Percentiles rank a stretch among this genome's conserved stretches.
These are phyloP conservation scores for Chitala chitala DNA, from an alignment of 2,113 vertebrate species.

Conservation along the genomic window DNA sequence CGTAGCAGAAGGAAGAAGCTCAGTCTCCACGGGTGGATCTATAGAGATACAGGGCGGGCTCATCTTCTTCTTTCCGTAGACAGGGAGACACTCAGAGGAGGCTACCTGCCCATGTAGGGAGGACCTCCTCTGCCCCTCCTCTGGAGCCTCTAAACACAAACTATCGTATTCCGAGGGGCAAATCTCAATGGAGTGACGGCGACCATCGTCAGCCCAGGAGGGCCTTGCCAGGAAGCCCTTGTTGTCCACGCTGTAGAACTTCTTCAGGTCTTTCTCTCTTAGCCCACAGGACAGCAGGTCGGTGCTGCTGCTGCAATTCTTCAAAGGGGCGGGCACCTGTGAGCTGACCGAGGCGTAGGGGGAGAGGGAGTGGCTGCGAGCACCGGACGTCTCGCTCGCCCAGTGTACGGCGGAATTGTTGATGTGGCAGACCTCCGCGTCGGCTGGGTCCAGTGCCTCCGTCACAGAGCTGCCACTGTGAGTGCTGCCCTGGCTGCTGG, in stretches of 20 bases:
- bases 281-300: slow-evolving; percentile 29
- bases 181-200: slow-evolving; percentile 61
- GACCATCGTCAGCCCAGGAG: slow-evolving; percentile 52
- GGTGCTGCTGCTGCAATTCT: slow-evolving; percentile 50
- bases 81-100: slow-evolving; percentile 59
- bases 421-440: slow-evolving; percentile 75
- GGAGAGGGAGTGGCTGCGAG: slow-evolving; percentile 42
- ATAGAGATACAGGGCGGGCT: slow-evolving; percentile 83
- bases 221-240: slow-evolving; percentile 63
- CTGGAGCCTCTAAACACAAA: slow-evolving; percentile 21
- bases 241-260: slow-evolving; percentile 60
- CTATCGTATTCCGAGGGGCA: slow-evolving; percentile 56
- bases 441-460: slow-evolving; percentile 56
- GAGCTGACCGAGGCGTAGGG: slow-evolving; percentile 46
- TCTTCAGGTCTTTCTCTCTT: slow-evolving; percentile 57
- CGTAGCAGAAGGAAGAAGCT: slow-evolving; percentile 45
- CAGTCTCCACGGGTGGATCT: slow-evolving; percentile 70
- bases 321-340: slow-evolving; percentile 36
- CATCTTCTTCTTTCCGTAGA: slow-evolving; percentile 82
- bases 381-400: slow-evolving; percentile 34
- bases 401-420: slow-evolving; percentile 61
- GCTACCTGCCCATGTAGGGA: slow-evolving; percentile 47
- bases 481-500: slow-evolving; percentile 21
- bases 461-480: slow-evolving; percentile 26
- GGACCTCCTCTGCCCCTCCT: slow-evolving; percentile 43